Conservation (phyloP, 2,113 vertebrate species). For the Gallinago jamesoni region DNA sequence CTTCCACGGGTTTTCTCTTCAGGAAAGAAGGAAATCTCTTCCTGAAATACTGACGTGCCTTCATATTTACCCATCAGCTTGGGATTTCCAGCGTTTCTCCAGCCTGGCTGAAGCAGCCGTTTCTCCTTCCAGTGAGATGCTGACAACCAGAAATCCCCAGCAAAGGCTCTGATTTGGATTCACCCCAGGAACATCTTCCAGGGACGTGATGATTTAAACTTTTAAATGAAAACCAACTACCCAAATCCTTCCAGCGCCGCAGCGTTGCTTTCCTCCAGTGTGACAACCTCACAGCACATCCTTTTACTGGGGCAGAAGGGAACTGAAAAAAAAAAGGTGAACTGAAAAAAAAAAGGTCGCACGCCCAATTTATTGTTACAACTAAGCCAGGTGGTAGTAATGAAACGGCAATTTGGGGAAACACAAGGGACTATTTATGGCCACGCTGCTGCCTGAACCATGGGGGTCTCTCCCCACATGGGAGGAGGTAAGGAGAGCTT, state of each 20-base stretch:
- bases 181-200: not conserved
- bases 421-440: not conserved
- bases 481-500: not conserved
- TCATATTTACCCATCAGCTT: not conserved
- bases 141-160: not conserved
- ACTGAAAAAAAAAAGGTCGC: not conserved
- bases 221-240: not conserved
- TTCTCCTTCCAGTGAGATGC: not conserved
- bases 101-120: not conserved
- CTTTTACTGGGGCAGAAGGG: not conserved
- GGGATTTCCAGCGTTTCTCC: not conserved
- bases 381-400: not conserved
- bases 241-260: not conserved
- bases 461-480: not conserved
- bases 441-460: not conserved
- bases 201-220: not conserved
- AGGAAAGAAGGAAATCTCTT: not conserved
- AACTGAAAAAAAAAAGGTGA: not conserved
- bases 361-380: constrained; percentile 35
- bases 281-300: not conserved
- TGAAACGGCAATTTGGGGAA: not conserved
- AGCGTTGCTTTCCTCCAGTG: not conserved
- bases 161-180: not conserved
- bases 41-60: fast-evolving
- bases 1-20: not conserved